Base-by-base conservation (phyloP, 1,140 invertebrate species). In the Plutomurus gul region DNA sequence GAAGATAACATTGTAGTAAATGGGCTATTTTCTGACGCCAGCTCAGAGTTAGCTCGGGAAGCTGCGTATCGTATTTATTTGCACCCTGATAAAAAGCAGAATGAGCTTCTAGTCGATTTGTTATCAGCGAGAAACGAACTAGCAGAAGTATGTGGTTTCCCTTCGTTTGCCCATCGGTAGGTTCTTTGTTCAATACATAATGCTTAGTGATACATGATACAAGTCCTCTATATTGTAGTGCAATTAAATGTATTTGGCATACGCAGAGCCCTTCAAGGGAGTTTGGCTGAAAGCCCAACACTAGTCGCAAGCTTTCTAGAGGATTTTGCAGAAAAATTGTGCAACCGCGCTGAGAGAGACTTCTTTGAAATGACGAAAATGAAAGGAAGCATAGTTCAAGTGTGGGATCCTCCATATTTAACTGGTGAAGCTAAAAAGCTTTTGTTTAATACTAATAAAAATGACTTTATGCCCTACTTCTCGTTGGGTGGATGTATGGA, bases 401-500 rank as follows among this genome's bases (percentile, higher is more conserved):
- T 91, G 36, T 97, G 95, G 96, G 95, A 97, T 86, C 92, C 93
- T 0, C 91, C 93, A 0, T 96, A 95, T 87, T 93, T 92, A 80
- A 92, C 90, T 0, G 88, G 90, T 1, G 91, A 92, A 85, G 91
- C 92, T 0, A 94, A 93, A 85, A 90, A 89, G 8, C 88, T 90
- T 51, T 90, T 92, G 84, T 87, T 95, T 0, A 89, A 93, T 79
- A 89, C 91, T 4, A 90, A 90, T 1, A 88, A 88, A 46, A 85
- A 86, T 36, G 93, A 95, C 84, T 94, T 93, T 84, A 88, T 92
- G 43, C 93, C 95, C 0, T 99, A 97, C 86, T 97, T 99, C 86
- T 97, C 96, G 0, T 88, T 99, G 0, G 97, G 97, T 8, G 90
- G 91, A 71, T 98, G 96, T 85, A 99, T 99, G 95, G 96, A 99